A percentile compares a stretch with the other conserved stretches of the same genome.
phyloP scores from a whole-genome alignment of 1,140 invertebrate genomes.

The Sitophilus oryzae region DNA sequence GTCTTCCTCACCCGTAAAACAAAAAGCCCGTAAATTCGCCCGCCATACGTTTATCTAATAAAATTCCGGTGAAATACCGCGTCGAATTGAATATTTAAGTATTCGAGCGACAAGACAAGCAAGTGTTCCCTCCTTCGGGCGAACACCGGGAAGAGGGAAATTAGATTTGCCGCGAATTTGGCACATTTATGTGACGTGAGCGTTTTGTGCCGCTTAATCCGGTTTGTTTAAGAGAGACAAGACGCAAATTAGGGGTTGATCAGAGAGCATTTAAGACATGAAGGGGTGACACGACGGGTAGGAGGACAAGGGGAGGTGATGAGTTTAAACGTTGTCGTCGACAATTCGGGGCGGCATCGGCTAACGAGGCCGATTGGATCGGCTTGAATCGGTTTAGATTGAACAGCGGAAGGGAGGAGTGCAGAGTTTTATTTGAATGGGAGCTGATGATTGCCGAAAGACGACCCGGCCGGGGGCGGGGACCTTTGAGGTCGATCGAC shows the following conservation, averaged over 20 bases:
- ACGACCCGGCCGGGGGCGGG: too few species aligned
- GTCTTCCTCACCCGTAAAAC: not conserved
- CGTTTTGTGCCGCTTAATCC: conserved; percentile 32
- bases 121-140: conserved; percentile 19
- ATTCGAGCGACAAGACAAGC: conserved; percentile 23
- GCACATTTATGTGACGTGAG: conserved; percentile 24
- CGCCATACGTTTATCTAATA: conserved; percentile 21
- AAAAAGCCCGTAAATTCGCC: conserved; percentile 14
- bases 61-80: conserved; percentile 16
- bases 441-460: conserved; percentile 9
- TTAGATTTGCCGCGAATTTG: conserved; percentile 21
- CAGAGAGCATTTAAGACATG: conserved; percentile 40
- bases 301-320: conserved; percentile 4
- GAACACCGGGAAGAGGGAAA: conserved; percentile 8
- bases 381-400: conserved; percentile 43
- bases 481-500: not conserved
- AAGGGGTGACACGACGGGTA: not conserved
- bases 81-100: conserved; percentile 20
- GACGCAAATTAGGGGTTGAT: conserved; percentile 42
- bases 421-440: conserved; percentile 17
- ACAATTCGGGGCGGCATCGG: conserved; percentile 31
- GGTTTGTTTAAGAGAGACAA: conserved; percentile 41
- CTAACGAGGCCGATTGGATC: conserved; percentile 42
- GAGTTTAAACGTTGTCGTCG: conserved; percentile 36
- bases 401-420: conserved; percentile 39